Percentiles rank a stretch among this genome's conserved stretches.
Evolutionary conservation across 2,113 vertebrate species (phyloP).

Genomic region (Camelus dromedarius): DNA sequence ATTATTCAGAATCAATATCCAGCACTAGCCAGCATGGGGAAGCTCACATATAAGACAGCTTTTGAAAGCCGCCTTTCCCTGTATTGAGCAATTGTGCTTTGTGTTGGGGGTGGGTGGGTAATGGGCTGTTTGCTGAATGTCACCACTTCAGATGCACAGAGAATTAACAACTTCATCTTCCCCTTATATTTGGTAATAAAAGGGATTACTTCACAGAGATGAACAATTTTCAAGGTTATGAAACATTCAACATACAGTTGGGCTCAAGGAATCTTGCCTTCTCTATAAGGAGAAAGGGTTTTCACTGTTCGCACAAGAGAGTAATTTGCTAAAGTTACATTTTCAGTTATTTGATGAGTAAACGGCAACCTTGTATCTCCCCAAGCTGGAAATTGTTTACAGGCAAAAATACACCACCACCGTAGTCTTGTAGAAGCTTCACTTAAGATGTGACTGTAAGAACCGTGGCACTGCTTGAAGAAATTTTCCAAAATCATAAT

Average conservation of each 20-base stretch:
- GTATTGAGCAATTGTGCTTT: constrained; percentile 76
- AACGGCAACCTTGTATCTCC: background rate
- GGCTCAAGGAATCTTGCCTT: background rate
- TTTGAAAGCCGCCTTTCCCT: constrained; percentile 59
- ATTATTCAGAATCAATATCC: constrained; percentile 91
- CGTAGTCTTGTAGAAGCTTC: background rate
- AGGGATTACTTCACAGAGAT: constrained; percentile 54
- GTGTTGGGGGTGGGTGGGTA: constrained; percentile 76
- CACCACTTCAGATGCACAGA: constrained; percentile 65
- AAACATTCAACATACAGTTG: background rate
- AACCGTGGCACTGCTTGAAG: background rate
- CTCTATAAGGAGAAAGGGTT: background rate
- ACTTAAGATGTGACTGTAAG: background rate
- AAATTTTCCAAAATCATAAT: background rate
- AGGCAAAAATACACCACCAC: background rate
- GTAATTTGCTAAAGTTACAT: constrained; percentile 17
- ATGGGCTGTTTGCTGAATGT: constrained; percentile 73
- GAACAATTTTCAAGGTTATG: constrained; percentile 49
- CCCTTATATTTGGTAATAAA: constrained; percentile 71
- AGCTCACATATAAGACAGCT: constrained; percentile 73
- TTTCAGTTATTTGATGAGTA: constrained; percentile 22
- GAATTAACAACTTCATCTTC: constrained; percentile 77
- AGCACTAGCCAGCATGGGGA: constrained; percentile 81
- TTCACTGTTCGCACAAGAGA: constrained; percentile 27
- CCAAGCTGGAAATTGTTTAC: constrained; percentile 22